Evolutionary conservation across 2,113 vertebrate genomes (phyloP).

Genomic region (Tetraodon nigroviridis): DNA sequence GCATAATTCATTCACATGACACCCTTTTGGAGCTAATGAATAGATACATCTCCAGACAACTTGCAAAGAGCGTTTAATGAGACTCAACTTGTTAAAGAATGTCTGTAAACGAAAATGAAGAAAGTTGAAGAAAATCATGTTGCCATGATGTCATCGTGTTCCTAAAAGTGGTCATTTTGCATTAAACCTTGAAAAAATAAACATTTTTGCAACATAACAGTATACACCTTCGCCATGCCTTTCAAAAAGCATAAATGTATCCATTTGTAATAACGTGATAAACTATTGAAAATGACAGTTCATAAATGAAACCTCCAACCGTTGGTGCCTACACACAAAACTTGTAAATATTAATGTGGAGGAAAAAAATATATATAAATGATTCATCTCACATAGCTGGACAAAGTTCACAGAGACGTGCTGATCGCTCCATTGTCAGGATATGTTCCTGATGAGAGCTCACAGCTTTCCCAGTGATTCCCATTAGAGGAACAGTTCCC

Average conservation of each 20-base stretch:
- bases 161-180: background rate
- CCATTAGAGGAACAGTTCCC: conserved; percentile 17
- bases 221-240: conserved; percentile 11
- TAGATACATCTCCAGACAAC: conserved; percentile 83
- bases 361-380: conserved; percentile 48
- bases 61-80: conserved; percentile 77
- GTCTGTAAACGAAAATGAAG: conserved; percentile 36
- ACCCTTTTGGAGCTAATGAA: conserved; percentile 84
- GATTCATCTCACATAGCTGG: conserved; percentile 68
- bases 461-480: conserved; percentile 36
- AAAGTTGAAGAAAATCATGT: conserved; percentile 43
- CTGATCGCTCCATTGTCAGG: conserved; percentile 43
- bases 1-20: conserved; percentile 85
- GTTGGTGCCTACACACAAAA: conserved; percentile 57
- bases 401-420: conserved; percentile 50
- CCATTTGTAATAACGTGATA: conserved; percentile 23
- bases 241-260: conserved; percentile 3
- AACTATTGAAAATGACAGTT: conserved; percentile 53
- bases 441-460: conserved; percentile 41
- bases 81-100: conserved; percentile 62
- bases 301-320: conserved; percentile 34
- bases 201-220: conserved; percentile 17
- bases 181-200: conserved; percentile 39
- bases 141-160: no score
- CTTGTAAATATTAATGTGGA: conserved; percentile 63